phyloP scores from a whole-genome alignment of 1,140 invertebrate genomes.

The Drosophila quadrilineata region DNA sequence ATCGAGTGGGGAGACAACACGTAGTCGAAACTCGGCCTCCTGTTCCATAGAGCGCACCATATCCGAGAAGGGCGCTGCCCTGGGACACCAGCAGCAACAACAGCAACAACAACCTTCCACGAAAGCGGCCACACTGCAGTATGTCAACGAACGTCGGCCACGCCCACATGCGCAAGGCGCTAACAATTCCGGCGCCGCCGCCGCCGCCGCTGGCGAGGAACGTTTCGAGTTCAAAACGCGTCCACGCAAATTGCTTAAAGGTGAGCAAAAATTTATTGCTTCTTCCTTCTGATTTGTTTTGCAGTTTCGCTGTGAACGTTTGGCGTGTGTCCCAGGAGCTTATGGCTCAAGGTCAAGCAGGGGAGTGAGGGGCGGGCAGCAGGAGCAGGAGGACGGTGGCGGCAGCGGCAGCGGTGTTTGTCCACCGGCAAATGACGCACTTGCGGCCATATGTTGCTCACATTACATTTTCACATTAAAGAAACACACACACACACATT shows the following conservation, averaged over 20 bases:
- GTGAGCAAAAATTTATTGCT: conserved; percentile 36
- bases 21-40: conserved; percentile 75
- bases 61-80: conserved; percentile 60
- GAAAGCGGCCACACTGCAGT: conserved; percentile 81
- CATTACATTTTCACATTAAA: conserved; percentile 16
- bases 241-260: conserved; percentile 78
- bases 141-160: conserved; percentile 84
- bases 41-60: conserved; percentile 77
- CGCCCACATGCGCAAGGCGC: conserved; percentile 67
- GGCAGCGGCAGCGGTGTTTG: neutral
- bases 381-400: no score
- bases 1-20: conserved; percentile 76
- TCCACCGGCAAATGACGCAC: conserved; percentile 43
- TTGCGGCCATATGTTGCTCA: conserved; percentile 48
- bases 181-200: neutral
- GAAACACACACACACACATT: conserved; percentile 14
- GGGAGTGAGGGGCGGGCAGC: neutral
- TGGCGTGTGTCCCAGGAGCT: conserved; percentile 29
- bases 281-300: conserved; percentile 16
- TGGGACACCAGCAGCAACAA: conserved; percentile 2
- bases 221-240: conserved; percentile 76
- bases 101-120: conserved; percentile 66
- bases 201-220: conserved; percentile 47
- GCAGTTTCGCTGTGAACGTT: conserved; percentile 57
- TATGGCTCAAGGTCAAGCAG: neutral